Evolutionary conservation across 2,797 vertebrate species (phyloP).

Genomic region (Coregonus suidteri): DNA sequence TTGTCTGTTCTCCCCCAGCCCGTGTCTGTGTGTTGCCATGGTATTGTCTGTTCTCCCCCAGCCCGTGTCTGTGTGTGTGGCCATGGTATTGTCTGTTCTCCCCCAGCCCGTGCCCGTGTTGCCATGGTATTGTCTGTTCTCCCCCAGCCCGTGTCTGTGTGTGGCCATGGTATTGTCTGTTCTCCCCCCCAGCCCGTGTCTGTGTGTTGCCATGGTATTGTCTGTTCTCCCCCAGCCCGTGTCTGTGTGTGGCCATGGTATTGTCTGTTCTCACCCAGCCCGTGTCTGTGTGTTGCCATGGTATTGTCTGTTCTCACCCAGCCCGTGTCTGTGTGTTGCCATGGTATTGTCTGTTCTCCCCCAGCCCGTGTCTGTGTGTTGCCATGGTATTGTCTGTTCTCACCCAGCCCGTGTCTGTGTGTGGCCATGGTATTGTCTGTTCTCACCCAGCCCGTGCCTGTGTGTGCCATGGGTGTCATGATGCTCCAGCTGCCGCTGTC

Average conservation of each 20-base stretch:
- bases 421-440: constrained; percentile 78
- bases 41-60: constrained; percentile 83
- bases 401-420: constrained; percentile 94
- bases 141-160: constrained; percentile 94
- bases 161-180: constrained; percentile 89
- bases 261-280: constrained; percentile 82
- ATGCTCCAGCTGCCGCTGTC: constrained; percentile 95
- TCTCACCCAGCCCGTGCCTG: constrained; percentile 92
- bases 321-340: constrained; percentile 97
- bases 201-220: constrained; percentile 94
- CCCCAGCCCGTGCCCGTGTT: constrained; percentile 96
- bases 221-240: constrained; percentile 87
- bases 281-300: constrained; percentile 98
- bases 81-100: constrained; percentile 83
- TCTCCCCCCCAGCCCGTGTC: constrained; percentile 93
- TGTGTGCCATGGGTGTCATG: constrained; percentile 99
- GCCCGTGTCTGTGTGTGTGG: constrained; percentile 95
- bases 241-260: constrained; percentile 98
- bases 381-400: constrained; percentile 85
- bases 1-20: constrained; percentile 82
- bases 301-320: constrained; percentile 83
- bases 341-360: constrained; percentile 83
- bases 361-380: constrained; percentile 95
- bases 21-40: constrained; percentile 98
- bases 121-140: constrained; percentile 85